Conservation (phyloP, 2,888 invertebrate genomes). For the Campopleginae sp. region DNA sequence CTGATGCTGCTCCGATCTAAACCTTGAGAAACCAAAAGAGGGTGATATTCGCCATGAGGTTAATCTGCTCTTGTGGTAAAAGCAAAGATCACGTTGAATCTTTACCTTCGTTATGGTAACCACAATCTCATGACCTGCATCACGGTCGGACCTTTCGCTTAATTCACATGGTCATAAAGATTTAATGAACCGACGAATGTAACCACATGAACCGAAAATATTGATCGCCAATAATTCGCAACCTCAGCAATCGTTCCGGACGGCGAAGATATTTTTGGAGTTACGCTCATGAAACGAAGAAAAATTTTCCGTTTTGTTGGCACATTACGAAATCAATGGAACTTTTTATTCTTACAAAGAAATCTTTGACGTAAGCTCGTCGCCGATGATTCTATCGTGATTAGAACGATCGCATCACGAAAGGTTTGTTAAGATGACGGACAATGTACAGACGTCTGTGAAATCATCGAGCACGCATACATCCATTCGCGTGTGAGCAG, state of each 20-base stretch:
- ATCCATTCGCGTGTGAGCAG: background rate
- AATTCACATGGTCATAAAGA: constrained; percentile 14
- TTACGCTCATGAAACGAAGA: background rate
- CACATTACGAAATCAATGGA: background rate
- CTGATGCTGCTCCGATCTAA: background rate
- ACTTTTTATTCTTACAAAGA: background rate
- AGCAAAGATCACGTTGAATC: constrained; percentile 44
- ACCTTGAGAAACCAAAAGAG: constrained; percentile 51
- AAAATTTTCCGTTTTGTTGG: background rate
- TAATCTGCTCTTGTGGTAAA: constrained; percentile 47
- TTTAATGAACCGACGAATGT: constrained; percentile 1
- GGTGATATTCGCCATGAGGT: constrained; percentile 34
- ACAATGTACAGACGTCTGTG: background rate
- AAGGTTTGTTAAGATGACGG: constrained; percentile 48
- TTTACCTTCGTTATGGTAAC: constrained; percentile 54
- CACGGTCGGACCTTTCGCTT: constrained; percentile 32
- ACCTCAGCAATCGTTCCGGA: background rate
- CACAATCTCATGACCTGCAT: constrained; percentile 45
- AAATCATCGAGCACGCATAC: constrained; percentile 7
- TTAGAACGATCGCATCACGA: constrained; percentile 34
- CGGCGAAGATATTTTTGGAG: background rate
- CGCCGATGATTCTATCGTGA: constrained; percentile 21
- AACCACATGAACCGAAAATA: background rate
- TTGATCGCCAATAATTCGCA: background rate
- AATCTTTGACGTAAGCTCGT: background rate